phyloP scores from a whole-genome alignment of 2,888 invertebrate species.

The Ferdinandea cuprea region DNA sequence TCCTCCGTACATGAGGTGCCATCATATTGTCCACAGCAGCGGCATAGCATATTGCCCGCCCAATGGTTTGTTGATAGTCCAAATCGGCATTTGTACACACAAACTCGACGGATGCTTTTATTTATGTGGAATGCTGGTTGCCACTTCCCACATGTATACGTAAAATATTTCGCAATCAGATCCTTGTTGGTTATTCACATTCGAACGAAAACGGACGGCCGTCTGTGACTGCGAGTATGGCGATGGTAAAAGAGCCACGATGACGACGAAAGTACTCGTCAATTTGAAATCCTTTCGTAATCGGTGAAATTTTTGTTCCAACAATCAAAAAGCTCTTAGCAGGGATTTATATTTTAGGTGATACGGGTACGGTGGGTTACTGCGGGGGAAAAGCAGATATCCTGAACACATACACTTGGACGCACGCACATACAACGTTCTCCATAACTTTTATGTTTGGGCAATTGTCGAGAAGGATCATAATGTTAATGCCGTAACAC shows the following conservation, averaged over 20 bases:
- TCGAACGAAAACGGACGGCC: slow-evolving; percentile 41
- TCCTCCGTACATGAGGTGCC: slow-evolving; percentile 5
- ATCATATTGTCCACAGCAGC: slow-evolving; percentile 32
- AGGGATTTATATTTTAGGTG: slow-evolving; percentile 76
- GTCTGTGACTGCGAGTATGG: not conserved
- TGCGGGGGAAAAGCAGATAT: slow-evolving; percentile 35
- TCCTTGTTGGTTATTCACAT: slow-evolving; percentile 71
- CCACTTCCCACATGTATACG: slow-evolving; percentile 49
- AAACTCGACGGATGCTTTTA: slow-evolving; percentile 51
- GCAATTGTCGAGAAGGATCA: slow-evolving; percentile 74
- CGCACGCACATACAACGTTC: not conserved
- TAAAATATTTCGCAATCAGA: slow-evolving; percentile 63
- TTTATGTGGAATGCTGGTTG: slow-evolving; percentile 52
- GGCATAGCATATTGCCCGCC: slow-evolving; percentile 56
- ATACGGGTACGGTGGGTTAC: slow-evolving; percentile 39
- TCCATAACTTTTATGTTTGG: slow-evolving; percentile 72
- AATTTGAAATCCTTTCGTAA: slow-evolving; percentile 75
- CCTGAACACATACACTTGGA: slow-evolving; percentile 3
- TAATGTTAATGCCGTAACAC: slow-evolving; percentile 74
- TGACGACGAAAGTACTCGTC: slow-evolving; percentile 63
- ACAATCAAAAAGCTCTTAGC: slow-evolving; percentile 76
- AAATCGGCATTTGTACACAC: slow-evolving; percentile 49
- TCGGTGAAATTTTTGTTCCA: slow-evolving; percentile 76
- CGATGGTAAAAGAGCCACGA: slow-evolving; percentile 42
- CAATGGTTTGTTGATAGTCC: slow-evolving; percentile 59